Evolutionary conservation across 2,888 invertebrate species (phyloP).

Genomic region (Zele albiditarsus): DNA sequence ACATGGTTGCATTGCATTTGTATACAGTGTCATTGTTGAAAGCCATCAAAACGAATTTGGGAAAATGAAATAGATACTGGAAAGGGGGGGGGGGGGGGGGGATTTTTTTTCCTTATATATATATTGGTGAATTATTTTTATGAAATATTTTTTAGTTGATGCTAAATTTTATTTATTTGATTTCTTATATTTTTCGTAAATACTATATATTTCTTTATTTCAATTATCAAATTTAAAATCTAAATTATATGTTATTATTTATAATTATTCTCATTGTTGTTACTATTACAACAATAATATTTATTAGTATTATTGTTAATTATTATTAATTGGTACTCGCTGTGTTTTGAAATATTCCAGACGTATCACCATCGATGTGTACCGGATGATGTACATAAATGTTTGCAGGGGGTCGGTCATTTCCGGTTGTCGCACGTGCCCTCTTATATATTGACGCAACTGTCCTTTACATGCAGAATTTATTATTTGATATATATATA

Average conservation of each 20-base stretch:
- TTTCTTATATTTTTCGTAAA: too few species aligned
- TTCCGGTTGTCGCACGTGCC: slow-evolving; percentile 44
- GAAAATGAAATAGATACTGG: not conserved
- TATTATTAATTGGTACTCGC: not conserved
- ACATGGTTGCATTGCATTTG: slow-evolving; percentile 23
- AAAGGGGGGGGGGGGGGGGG: too few species aligned
- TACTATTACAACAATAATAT: too few species aligned
- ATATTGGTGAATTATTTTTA: too few species aligned
- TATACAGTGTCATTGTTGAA: slow-evolving; percentile 54
- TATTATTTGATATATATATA: not conserved
- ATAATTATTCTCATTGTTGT: too few species aligned
- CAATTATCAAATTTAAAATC: too few species aligned
- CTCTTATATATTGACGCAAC: slow-evolving; percentile 50
- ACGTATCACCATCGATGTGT: not conserved
- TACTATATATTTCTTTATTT: too few species aligned
- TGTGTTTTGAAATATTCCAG: not conserved
- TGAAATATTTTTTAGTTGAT: too few species aligned
- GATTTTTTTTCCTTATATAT: too few species aligned
- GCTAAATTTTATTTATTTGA: too few species aligned
- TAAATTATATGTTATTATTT: too few species aligned
- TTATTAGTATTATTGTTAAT: not conserved
- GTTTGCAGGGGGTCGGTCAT: slow-evolving; percentile 40
- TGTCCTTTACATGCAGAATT: slow-evolving; percentile 36
- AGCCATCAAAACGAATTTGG: slow-evolving; percentile 66
- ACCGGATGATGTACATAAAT: slow-evolving; percentile 25